Evolutionary conservation across 2,888 invertebrate genomes (phyloP), one percentile per base, ranked within the genome.

Genomic region (Diarsia dahlii): DNA sequence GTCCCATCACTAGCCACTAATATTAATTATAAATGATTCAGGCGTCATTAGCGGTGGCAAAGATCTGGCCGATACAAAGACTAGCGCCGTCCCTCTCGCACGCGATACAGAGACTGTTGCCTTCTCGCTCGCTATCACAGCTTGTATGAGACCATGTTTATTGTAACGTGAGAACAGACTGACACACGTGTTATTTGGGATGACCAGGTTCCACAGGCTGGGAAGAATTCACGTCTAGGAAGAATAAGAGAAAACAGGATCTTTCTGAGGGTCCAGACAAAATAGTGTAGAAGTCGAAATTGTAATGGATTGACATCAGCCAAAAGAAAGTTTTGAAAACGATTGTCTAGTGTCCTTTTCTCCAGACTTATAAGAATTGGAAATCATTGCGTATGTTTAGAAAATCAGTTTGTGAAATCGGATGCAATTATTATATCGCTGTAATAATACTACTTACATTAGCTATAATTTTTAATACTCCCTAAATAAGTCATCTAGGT

Each of bases 1-100:
- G 3, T 12, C 46, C 48, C 90, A 89, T 67, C 91, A 82, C 91
- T 90, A 85, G 13, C 63, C 45, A 77, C 77, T 84, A 86, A 89
- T 87, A 87, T 89, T 89, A 90, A 87, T 89, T 89, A 91, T 90
- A 91, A 91, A 91, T 90, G 88, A 88, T 87, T 87, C 89, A 82
- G 90, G 89, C 92, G 87, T 94, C 94, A 94, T 94, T 94, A 94
- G 91, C 87, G 88, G 82, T 80, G 78, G 86, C 76, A 86, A 86
- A 87, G 85, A 91, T 87, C 88, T 89, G 84, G 76, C 79, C 82
- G 84, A 82, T 86, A 89, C 85, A 88, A 88, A 91, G 84, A 77
- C 72, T 78, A 46, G 72, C 39, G 71, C 80, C 58, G 48, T 88
- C 90, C 86, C 89, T 28, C 76, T 89, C 87, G 50, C 82, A 71